Evolutionary conservation across 2,888 invertebrate genomes (phyloP), one percentile per base, ranked within the genome.

Genomic region (Vanessa cardui): DNA sequence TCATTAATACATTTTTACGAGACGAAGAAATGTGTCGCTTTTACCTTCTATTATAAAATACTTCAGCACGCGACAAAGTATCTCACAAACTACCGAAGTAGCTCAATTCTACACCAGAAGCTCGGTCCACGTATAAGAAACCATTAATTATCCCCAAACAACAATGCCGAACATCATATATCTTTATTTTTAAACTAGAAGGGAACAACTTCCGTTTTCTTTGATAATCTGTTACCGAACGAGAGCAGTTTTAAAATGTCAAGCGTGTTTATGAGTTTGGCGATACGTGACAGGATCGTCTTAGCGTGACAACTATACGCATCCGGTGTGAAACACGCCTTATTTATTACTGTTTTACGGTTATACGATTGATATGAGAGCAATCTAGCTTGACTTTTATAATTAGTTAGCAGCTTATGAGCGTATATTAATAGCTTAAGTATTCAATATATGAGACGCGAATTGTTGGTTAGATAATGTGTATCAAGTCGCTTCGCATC

Each of bases 311-410:
- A 83, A 79, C 74, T 78, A 75, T 76, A 80, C 74, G 74, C 78
- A 81, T 86, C 86, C 86, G 83, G 77, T 78, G 70, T 75, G 70
- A 70, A 79, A 78, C 74, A 74, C 75, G 76, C 74, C 77, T 82
- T 82, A 84, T 86, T 85, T 86, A 86, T 86, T 78, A 76, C 77
- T 71, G 71, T 80, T 77, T 80, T 78, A 64, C 63, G 63, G 60
- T 15, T 64, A 20, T 61, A 61, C 33, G 58, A 58, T 67, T 67
- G 63, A 62, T 62, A 33, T n/a, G 39, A 31, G 18, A n/a, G 18
- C 31, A 9, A 56, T 39, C 9, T 18, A 18, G n/a, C 4, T 56
- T 56, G 56, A 56, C 56, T 33, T 26, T 52, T 52, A 52, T 31
- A 39, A 39, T 1, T 39, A 39, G 39, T 39, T 39, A 12, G 8